Base-by-base conservation (phyloP, 2,888 invertebrate genomes). In the Buathra laborator region DNA sequence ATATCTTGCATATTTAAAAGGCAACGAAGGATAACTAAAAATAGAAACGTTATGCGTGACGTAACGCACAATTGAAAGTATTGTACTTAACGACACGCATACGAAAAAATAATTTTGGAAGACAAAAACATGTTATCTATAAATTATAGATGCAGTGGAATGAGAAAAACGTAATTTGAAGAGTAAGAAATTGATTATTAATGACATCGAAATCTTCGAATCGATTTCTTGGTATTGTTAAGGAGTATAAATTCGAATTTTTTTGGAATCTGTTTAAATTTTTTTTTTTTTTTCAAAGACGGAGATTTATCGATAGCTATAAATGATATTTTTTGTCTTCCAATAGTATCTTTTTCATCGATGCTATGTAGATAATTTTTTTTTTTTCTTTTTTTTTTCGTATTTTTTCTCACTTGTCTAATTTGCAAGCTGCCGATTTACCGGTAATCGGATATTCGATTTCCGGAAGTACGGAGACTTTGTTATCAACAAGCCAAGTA, bases 401-500 rank as follows among this genome's bases (percentile, higher is more conserved):
- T 88, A 93, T 44, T 9, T 14, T n/a, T 37, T 81, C 86, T 83
- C 88, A 93, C 93, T 94, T 95, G 78, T 93, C 93, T 74, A 94
- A 91, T 79, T 94, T 93, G 86, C 95, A 95, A 67, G 94, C 94
- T 24, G 92, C 94, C 46, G 95, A 95, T 85, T 94, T 94, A 43
- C 95, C 94, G 19, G 95, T 94, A 3, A 96, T 94, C 0, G 97
- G 97, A 93, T 98, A 98, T 70, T 94, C 94, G 14, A 92, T 91
- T 77, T 96, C 96, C 0, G 94, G 93, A 59, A 95, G 92, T 53
- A 98, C 94, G 0, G 94, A 93, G 1, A 96, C 94, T 82, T 96
- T 94, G 77, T 95, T 95, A 64, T 94, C 90, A 16, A 94, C 90
- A 86, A 98, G 92, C 98, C 98, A 98, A n/a, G 95, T 94, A 0